Base-by-base conservation (phyloP, 64 coral and sea anemone genomes). In the Catalaphyllia jardinei region DNA sequence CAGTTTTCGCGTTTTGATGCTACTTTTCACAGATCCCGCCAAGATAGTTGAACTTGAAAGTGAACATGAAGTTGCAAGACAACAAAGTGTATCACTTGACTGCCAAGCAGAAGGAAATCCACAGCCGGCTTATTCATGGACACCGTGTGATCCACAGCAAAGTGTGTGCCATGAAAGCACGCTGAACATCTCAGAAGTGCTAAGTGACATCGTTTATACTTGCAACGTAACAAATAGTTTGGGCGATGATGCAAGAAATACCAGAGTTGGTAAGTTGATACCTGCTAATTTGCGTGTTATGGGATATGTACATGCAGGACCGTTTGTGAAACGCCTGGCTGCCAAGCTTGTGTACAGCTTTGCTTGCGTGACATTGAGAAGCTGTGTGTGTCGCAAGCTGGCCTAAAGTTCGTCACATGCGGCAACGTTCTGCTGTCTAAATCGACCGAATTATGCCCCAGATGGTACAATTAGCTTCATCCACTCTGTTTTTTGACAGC, bases 21-120 rank as follows among this genome's bases (percentile, higher is more conserved):
- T 67, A n/a, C 1, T 67, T 67, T 67, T 67, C 27, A 55, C 52
- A 76, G 74, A 46, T 76, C 33, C 31, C 50, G 31, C 74, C 19
- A 76, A 76, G 33, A 19, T 76, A 51, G 17, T 76, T 67, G 27
- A 67, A 9, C 74, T 46, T 76, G 16, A 17, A 22, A 42, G 8
- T 22, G n/a, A n/a, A n/a, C n/a, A n/a, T n/a, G n/a, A n/a, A n/a
- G n/a, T n/a, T n/a, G n/a, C n/a, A n/a, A n/a, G n/a, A n/a, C n/a
- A n/a, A n/a, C n/a, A n/a, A n/a, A n/a, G n/a, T n/a, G n/a, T n/a
- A n/a, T n/a, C n/a, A 38, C 50, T 10, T 20, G 50, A 76, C 16
- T 76, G 74, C 9, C 15, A 22, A 76, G 74, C 74, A 20, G 33
- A 76, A 49, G 74, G 74, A 76, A 46, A 76, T 49, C 74, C 74